Evolutionary conservation across 1,140 invertebrate species (phyloP).

Genomic region (Semibalanus balanoides): DNA sequence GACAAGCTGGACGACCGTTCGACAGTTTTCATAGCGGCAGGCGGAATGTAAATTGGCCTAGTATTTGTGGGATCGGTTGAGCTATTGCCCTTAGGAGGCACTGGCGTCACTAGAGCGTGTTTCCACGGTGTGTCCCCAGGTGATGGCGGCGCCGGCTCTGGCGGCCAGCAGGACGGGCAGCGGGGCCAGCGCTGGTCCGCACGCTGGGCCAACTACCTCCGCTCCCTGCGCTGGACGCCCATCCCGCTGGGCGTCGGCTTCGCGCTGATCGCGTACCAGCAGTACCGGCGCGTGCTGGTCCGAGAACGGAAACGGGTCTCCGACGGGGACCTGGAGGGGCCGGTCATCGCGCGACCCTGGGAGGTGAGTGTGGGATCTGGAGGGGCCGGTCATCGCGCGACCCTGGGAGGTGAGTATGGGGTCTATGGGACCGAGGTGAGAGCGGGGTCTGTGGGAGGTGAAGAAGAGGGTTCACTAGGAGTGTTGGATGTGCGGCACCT

Average conservation of each 20-base stretch:
- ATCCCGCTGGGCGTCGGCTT: slow-evolving; percentile 29
- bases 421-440: background rate
- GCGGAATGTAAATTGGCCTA: too few species aligned
- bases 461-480: too few species aligned
- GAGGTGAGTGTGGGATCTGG: slow-evolving; percentile 3
- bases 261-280: slow-evolving; percentile 27
- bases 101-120: too few species aligned
- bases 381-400: background rate
- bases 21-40: too few species aligned
- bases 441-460: too few species aligned
- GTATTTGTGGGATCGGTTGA: too few species aligned
- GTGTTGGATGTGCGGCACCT: too few species aligned
- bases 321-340: slow-evolving; percentile 7
- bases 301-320: slow-evolving; percentile 19
- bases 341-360: background rate
- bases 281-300: slow-evolving; percentile 24
- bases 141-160: too few species aligned
- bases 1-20: too few species aligned
- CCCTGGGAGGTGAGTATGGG: background rate
- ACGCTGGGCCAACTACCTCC: slow-evolving; percentile 20
- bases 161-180: background rate
- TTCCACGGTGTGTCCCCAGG: too few species aligned
- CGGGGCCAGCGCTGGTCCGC: background rate
- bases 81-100: too few species aligned
- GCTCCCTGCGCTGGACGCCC: slow-evolving; percentile 29